These are phyloP conservation scores for Formica selysi DNA, from an alignment of 1,140 invertebrate genomes.

Conservation along the genomic window DNA sequence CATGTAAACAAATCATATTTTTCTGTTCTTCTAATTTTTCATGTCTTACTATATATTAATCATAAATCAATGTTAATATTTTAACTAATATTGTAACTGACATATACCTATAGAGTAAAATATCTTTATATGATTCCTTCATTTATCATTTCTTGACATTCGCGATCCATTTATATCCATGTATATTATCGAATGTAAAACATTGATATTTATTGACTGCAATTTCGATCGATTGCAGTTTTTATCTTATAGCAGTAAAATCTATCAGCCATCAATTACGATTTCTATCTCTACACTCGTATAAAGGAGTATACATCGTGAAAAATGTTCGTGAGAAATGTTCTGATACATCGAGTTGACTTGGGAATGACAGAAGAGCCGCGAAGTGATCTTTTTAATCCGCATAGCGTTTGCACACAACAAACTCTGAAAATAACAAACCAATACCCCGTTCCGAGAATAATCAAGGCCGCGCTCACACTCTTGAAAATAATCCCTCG, in stretches of 20 bases:
- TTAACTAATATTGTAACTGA: neutral
- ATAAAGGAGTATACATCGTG: neutral
- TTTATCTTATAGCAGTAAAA: neutral
- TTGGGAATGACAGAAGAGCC: constrained; percentile 42
- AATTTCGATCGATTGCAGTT: neutral
- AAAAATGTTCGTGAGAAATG: neutral
- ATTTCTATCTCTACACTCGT: neutral
- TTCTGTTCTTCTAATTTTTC: no score
- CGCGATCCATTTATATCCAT: neutral
- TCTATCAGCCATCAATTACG: neutral
- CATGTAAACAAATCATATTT: no score
- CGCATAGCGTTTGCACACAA: constrained; percentile 35
- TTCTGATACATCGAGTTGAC: neutral
- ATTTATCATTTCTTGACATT: neutral
- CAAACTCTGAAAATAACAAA: constrained; percentile 60
- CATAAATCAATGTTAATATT: no score
- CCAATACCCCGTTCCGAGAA: constrained; percentile 57
- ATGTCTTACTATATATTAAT: neutral
- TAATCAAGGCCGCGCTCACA: constrained; percentile 55
- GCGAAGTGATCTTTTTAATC: constrained; percentile 19
- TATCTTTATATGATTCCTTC: neutral
- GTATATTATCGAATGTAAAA: neutral
- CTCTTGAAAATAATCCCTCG: constrained; percentile 58
- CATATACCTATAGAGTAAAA: neutral
- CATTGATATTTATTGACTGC: neutral